Base-by-base conservation (phyloP, 2,888 invertebrate genomes). In the Lasioglossum lativentre region DNA sequence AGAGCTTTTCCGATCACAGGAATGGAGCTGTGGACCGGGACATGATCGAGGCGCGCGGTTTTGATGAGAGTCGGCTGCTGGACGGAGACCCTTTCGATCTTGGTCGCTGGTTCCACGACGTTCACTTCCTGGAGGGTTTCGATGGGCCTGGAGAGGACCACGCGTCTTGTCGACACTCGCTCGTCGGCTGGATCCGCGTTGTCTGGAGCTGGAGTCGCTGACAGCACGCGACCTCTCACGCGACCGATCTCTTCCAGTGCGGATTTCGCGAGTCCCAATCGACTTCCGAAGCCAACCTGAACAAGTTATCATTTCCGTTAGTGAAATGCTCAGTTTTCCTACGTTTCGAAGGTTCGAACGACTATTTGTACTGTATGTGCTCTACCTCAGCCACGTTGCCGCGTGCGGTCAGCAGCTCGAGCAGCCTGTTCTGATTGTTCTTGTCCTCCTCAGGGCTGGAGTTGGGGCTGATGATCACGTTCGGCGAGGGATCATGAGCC, bases 71-170 rank as follows among this genome's bases (percentile, higher is more conserved):
- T 96, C 14, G 96, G 96, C 75, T 96, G 96, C 80, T 96, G 96
- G n/a, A 96, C 95, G 75, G 96, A 95, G 19, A 96, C 95, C 85
- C 96, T 95, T 88, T 96, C 96, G 88, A 96, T 95, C 90, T 96
- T 96, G 66, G 96, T 96, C 68, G 96, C 96, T 52, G 96, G 96
- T 92, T 96, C 96, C 72, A 96, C 96, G 71, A 96, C 96, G 86
- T 96, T 96, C 42, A 96, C 95, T 92, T 96, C 96, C 90, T 96
- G 96, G 30, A 96, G 95, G 3, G 96, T 96, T 93, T 96, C 96
- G 87, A 96, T 96, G 27, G 96, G 96, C 83, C 96, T 95, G 88
- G 96, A 96, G 68, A 96, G 96, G n/a, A 96, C 96, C 86, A 96
- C 96, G 85, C 96, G 96, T 56, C 96, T 95, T 56, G 96, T 96